Base-by-base conservation (phyloP, 2,797 vertebrate species). In the Lepidocolaptes lacrymiger region DNA sequence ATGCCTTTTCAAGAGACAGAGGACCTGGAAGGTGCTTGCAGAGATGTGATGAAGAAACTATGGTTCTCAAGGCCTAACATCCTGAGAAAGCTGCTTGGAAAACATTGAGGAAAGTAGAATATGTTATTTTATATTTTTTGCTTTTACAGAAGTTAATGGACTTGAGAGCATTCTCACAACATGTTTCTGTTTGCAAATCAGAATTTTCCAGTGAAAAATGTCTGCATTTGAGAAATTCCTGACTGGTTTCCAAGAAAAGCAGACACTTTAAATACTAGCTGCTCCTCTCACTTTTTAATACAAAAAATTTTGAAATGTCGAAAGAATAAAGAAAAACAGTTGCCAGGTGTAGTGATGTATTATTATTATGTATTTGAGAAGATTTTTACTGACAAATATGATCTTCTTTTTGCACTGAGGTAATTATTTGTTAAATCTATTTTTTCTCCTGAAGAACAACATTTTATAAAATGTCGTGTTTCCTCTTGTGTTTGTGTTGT, bases 191-290 rank as follows among this genome's bases (percentile, higher is more conserved):
- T 88, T 34, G 18, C 13, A 84, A 84, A 88, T 88, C 76, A 73
- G 44, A 91, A 63, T 39, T 91, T 90, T 88, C 39, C 10, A 10
- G 22, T 41, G 79, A 94, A 76, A 89, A 91, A 84, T 43, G 20
- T 23, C 28, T 90, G 46, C 18, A 81, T 69, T 69, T 73, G 16
- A 51, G 37, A 48, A 91, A 93, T 88, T 66, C 14, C 14, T 48
- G 28, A 8, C 30, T 55, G 4, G 3, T 71, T 95, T 92, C 85
- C 41, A 77, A 85, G 77, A 93, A 48, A 51, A 52, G 68, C 55
- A 82, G 52, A 83, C 49, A 43, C 10, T 69, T 91, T 72, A 92
- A 92, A 78, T 39, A 84, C 71, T 69, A 73, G 20, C 26, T 85
- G 17, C 56, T 84, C 7, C 7, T 26, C 34, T 92, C 80, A 80